phyloP scores from a whole-genome alignment of 2,797 vertebrate species.

The Danio kyathit region DNA sequence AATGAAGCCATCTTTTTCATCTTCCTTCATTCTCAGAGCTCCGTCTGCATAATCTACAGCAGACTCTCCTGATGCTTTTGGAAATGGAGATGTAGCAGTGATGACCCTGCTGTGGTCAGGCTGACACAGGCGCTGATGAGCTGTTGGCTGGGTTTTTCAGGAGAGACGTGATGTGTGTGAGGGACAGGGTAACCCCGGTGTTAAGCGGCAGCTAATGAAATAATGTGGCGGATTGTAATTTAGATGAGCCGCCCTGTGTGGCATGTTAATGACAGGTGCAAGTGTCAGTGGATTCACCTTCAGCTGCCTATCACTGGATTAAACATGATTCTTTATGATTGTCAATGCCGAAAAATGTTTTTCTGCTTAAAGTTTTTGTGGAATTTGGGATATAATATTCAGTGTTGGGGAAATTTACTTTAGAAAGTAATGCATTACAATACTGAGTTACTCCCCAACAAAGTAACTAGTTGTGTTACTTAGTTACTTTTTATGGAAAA shows the following conservation, averaged over 20 bases:
- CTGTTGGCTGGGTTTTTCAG: conserved; percentile 30
- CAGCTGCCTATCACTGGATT: conserved; percentile 94
- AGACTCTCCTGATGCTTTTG: conserved; percentile 1
- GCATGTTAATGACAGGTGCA: conserved; percentile 89
- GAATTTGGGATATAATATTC: no score
- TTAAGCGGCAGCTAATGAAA: conserved; percentile 85
- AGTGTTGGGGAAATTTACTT: no score
- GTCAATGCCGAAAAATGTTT: not conserved
- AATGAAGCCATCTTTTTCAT: not conserved
- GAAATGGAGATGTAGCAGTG: conserved; percentile 4
- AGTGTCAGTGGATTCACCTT: conserved; percentile 90
- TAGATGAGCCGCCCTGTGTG: conserved; percentile 71
- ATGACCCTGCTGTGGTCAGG: conserved; percentile 16
- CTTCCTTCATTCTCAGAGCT: not conserved
- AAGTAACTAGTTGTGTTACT: no score
- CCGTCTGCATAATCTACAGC: not conserved
- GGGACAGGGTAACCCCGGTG: conserved; percentile 76
- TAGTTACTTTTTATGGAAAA: no score
- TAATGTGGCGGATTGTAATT: conserved; percentile 78
- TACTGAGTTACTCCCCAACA: no score
- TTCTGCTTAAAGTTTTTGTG: not conserved
- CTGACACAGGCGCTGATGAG: conserved; percentile 45
- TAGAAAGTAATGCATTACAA: no score
- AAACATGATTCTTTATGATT: conserved; percentile 86
- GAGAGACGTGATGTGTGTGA: not conserved